Conservation (phyloP, 2,797 vertebrate species). For the Falco cherrug region DNA sequence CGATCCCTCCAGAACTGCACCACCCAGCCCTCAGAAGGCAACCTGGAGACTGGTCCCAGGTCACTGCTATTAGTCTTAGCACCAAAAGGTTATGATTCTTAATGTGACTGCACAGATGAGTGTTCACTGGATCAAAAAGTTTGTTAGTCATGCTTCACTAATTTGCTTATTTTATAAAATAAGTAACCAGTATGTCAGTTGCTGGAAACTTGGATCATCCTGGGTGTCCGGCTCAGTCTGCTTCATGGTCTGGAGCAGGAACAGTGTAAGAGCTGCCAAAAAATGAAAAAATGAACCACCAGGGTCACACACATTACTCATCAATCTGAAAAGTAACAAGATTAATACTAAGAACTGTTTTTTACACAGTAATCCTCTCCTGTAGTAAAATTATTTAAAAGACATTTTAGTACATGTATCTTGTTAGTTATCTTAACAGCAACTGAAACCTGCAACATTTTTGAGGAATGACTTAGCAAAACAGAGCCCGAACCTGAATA, state of each 20-base stretch:
- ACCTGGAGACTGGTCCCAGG: neutral
- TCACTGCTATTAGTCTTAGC: neutral
- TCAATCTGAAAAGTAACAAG: conserved; percentile 21
- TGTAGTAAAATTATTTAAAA: neutral
- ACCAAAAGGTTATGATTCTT: neutral
- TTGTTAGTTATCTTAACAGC: neutral
- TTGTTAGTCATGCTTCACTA: conserved; percentile 35
- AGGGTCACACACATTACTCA: conserved; percentile 4
- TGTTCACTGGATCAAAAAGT: neutral
- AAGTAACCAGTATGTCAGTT: conserved; percentile 33
- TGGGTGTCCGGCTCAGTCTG: neutral
- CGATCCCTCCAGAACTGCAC: neutral
- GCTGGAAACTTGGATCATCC: conserved; percentile 36
- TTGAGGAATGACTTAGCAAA: neutral
- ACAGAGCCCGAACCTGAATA: neutral
- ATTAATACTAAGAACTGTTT: neutral
- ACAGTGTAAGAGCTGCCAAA: neutral
- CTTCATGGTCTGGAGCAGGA: neutral
- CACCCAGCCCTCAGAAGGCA: neutral
- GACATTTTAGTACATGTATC: neutral
- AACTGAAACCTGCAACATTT: neutral
- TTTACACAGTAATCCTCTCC: neutral
- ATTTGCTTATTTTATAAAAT: conserved; percentile 34
- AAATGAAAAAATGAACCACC: neutral
- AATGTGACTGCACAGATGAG: neutral